Base-by-base conservation (phyloP, 2,797 vertebrate species). In the Paedocypris micromegethes region DNA sequence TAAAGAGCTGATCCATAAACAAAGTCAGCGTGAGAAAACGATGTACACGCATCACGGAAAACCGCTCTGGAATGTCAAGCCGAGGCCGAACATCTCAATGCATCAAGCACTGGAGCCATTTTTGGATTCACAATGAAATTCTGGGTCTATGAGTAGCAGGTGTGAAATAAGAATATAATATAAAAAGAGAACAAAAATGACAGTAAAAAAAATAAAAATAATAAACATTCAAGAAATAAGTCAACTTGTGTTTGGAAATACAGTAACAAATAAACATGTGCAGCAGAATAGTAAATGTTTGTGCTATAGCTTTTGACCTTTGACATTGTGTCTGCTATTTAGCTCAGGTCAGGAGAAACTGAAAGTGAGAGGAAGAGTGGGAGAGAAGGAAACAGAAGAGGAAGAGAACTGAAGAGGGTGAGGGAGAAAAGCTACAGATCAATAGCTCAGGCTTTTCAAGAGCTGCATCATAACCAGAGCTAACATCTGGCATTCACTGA, bases 401-500 rank as follows among this genome's bases (percentile, higher is more conserved):
- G 44, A 58, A 67, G 53, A 65, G 54, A 67, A 3, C 40, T 66
- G 55, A 57, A 60, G 48, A 53, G 57, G 48, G 66, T 62, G 41
- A 66, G 66, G 44, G 55, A 65, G 44, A 57, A 23, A 77, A 78
- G 70, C 70, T 72, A 37, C 54, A 77, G 80, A 84, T 86, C 80
- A 84, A 83, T 85, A 77, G 80, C 83, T 83, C 67, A 77, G 74
- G 78, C 75, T 80, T 81, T 75, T 77, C 78, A 75, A 77, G 81
- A 70, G 66, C 79, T 73, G 75, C 70, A 79, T 82, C 81, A 76
- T 83, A 85, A 86, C 78, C 80, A 70, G 77, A 80, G 78, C 83
- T 83, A 84, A 82, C 84, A 80, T 79, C 79, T 88, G 86, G 80
- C 83, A 88, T 89, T 89, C 83, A 64, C 49, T 88, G 86, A 88